These are phyloP conservation scores for Colletes collaris DNA, from an alignment of 2,888 invertebrate species.

Conservation along the genomic window DNA sequence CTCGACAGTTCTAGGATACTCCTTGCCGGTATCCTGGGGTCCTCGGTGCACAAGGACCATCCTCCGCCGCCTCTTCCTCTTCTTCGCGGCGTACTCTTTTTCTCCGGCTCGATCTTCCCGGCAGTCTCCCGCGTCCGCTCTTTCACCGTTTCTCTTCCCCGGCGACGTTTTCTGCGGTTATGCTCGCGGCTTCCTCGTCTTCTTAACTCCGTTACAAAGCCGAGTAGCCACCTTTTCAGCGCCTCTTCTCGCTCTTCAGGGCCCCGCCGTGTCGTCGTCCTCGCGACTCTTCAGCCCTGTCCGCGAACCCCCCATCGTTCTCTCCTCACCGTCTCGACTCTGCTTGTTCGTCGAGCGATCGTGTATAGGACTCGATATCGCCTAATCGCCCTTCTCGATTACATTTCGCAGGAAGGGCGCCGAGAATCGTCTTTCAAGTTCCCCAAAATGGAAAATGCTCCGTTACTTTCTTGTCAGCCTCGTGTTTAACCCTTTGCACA, in stretches of 20 bases:
- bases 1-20: conserved; percentile 81
- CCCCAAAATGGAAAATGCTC: no score
- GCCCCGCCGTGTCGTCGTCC: conserved; percentile 42
- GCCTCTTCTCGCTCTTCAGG: conserved; percentile 60
- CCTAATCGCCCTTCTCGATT: conserved; percentile 53
- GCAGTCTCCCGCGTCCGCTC: conserved; percentile 36
- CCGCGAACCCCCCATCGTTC: conserved; percentile 2
- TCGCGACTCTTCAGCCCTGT: conserved; percentile 49
- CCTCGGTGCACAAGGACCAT: conserved; percentile 81
- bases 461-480: no score
- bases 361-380: conserved; percentile 56
- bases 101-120: conserved; percentile 65
- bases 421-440: conserved; percentile 36
- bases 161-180: conserved; percentile 28
- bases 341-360: conserved; percentile 47
- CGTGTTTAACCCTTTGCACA: no score
- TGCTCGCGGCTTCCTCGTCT: conserved; percentile 32
- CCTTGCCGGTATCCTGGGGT: conserved; percentile 80
- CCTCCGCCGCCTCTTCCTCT: conserved; percentile 74
- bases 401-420: conserved; percentile 26
- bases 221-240: conserved; percentile 58
- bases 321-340: conserved; percentile 6
- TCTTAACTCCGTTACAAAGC: conserved; percentile 57
- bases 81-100: conserved; percentile 42
- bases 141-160: conserved; percentile 30